Percentiles rank a stretch among this genome's conserved stretches.
phyloP scores from a whole-genome alignment of 2,888 invertebrate genomes.

The Eupithecia abbreviata region DNA sequence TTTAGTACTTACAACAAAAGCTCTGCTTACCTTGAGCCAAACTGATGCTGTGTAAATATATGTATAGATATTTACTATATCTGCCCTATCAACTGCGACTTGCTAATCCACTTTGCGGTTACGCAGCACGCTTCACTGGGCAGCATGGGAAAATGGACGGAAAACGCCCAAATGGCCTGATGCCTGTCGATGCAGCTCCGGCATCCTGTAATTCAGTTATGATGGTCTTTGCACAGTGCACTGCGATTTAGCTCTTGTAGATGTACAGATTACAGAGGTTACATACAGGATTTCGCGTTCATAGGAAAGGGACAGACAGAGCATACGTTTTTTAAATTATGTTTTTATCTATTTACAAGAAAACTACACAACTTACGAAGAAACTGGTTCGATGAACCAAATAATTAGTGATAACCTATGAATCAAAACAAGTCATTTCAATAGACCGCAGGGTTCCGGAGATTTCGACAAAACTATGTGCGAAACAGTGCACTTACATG shows the following conservation, averaged over 20 bases:
- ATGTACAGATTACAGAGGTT: too few relatives aligned
- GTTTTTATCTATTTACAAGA: too few relatives aligned
- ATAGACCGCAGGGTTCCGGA: too few relatives aligned
- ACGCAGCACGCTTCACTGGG: neutral
- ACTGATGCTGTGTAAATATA: neutral
- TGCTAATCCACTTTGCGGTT: constrained; percentile 7
- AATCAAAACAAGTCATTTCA: too few relatives aligned
- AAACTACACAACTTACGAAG: too few relatives aligned
- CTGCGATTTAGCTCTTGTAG: neutral
- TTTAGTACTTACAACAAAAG: neutral
- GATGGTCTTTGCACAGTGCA: constrained; percentile 20
- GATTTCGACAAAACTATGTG: too few relatives aligned
- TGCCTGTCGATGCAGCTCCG: neutral
- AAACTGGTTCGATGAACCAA: too few relatives aligned
- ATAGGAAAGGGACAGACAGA: too few relatives aligned
- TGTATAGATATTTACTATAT: neutral
- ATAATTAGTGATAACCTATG: too few relatives aligned
- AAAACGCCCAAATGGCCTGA: neutral
- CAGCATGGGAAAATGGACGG: constrained; percentile 10
- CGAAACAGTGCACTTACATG: too few relatives aligned
- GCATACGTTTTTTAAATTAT: too few relatives aligned
- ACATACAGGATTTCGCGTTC: too few relatives aligned
- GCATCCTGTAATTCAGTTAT: constrained; percentile 16
- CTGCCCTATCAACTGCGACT: neutral
- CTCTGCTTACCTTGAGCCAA: neutral